These are phyloP conservation scores for Orientallactaga bullata DNA, from an alignment of 2,113 vertebrate species.

Conservation along the genomic window DNA sequence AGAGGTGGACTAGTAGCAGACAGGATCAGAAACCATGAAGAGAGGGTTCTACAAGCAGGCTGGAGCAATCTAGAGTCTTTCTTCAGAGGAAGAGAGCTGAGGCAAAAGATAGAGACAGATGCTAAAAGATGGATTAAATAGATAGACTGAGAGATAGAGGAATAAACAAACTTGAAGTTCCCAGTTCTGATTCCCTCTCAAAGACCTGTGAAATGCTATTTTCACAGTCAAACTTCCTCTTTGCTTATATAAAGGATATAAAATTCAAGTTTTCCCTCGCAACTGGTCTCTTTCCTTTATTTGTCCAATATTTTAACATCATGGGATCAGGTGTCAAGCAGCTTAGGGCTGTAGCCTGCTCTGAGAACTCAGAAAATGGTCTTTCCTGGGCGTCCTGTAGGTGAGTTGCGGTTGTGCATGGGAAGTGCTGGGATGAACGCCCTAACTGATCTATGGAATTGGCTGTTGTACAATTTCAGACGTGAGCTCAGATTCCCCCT, in stretches of 20 bases:
- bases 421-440: rapidly evolving
- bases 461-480: neutral
- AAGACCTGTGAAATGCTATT: conserved; percentile 27
- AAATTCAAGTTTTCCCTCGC: neutral
- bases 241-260: neutral
- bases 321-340: neutral
- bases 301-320: neutral
- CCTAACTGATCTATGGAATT: neutral
- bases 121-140: too few species aligned
- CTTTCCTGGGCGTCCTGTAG: neutral
- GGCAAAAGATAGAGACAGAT: too few species aligned
- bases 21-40: neutral
- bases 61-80: neutral
- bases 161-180: neutral
- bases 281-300: neutral
- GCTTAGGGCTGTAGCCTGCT: neutral
- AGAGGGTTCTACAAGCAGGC: neutral
- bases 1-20: neutral
- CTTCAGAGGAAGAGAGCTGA: neutral
- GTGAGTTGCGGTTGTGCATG: neutral
- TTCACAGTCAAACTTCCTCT: conserved; percentile 28
- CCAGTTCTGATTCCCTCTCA: neutral
- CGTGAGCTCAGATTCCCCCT: neutral
- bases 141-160: neutral
- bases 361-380: neutral